These are phyloP conservation scores for Digitonthophagus gazella DNA, from an alignment of 2,888 invertebrate species.

Conservation along the genomic window DNA sequence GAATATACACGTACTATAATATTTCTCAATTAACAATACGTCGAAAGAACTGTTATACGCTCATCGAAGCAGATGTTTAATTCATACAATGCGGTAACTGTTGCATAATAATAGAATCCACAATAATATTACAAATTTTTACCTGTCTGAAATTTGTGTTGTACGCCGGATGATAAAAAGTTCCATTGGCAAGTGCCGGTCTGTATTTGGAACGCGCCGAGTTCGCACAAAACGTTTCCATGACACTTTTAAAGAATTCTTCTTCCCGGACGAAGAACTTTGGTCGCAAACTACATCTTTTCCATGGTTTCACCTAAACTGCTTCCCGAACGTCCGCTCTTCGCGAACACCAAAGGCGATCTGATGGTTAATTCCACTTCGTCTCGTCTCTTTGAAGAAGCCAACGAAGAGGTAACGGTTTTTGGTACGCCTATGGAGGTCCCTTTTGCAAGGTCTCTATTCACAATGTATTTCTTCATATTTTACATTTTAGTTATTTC, in stretches of 20 bases:
- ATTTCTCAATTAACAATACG: background rate
- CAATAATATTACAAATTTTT: background rate
- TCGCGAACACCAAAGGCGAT: background rate
- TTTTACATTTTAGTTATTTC: no score
- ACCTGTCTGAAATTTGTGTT: slow-evolving; percentile 35
- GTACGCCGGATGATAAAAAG: slow-evolving; percentile 54
- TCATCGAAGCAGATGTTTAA: background rate
- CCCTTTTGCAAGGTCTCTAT: no score
- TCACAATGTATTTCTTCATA: no score
- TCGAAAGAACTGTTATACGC: background rate
- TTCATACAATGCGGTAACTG: background rate
- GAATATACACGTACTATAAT: background rate
- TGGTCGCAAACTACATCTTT: background rate
- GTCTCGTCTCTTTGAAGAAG: background rate
- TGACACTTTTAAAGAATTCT: slow-evolving; percentile 43
- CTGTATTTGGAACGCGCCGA: slow-evolving; percentile 64
- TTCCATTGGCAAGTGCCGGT: slow-evolving; percentile 60
- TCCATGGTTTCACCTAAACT: background rate
- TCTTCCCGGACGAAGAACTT: background rate
- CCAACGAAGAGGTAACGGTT: background rate
- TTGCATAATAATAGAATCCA: background rate
- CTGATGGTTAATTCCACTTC: background rate
- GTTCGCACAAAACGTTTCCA: slow-evolving; percentile 60
- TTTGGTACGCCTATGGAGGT: no score
- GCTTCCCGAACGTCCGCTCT: background rate